These are phyloP conservation scores for Agrilus biguttatus DNA, from an alignment of 2,888 invertebrate genomes.

Conservation along the genomic window DNA sequence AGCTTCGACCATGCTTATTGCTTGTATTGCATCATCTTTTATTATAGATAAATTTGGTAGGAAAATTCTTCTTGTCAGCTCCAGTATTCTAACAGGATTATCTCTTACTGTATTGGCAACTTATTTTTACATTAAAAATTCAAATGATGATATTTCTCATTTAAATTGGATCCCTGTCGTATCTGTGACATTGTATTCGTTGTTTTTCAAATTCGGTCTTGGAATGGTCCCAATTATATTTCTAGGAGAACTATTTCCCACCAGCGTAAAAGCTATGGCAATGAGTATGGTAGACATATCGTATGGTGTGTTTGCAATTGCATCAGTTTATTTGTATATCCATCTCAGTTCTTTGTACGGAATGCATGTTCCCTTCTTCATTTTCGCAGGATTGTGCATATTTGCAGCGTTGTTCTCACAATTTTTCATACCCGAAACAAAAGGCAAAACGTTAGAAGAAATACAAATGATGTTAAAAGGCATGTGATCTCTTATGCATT, in stretches of 20 bases:
- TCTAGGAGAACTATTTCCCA: constrained; percentile 28
- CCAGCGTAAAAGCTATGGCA: constrained; percentile 28
- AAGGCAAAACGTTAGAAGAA: constrained; percentile 27
- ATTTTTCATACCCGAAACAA: constrained; percentile 25
- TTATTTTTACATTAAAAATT: constrained; percentile 23
- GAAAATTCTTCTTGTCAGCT: constrained; percentile 22
- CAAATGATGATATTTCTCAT: constrained; percentile 14
- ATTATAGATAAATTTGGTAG: constrained; percentile 25
- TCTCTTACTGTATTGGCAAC: constrained; percentile 21
- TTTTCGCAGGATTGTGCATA: constrained; percentile 22
- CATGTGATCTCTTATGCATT: neutral
- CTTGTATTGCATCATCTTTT: constrained; percentile 19
- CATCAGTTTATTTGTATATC: constrained; percentile 23
- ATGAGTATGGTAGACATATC: constrained; percentile 26
- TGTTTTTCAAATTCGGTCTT: constrained; percentile 25
- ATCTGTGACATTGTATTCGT: constrained; percentile 25
- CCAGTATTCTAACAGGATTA: constrained; percentile 22
- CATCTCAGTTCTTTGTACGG: constrained; percentile 17
- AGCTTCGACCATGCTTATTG: constrained; percentile 23
- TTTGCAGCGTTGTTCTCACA: constrained; percentile 22
- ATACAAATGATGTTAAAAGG: constrained; percentile 28
- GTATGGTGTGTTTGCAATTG: constrained; percentile 21
- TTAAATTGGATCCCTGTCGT: constrained; percentile 26
- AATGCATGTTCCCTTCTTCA: constrained; percentile 24
- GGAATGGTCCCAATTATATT: constrained; percentile 29